phyloP scores from a whole-genome alignment of 2,888 invertebrate genomes.

The Brachynemurus nebulosus region DNA sequence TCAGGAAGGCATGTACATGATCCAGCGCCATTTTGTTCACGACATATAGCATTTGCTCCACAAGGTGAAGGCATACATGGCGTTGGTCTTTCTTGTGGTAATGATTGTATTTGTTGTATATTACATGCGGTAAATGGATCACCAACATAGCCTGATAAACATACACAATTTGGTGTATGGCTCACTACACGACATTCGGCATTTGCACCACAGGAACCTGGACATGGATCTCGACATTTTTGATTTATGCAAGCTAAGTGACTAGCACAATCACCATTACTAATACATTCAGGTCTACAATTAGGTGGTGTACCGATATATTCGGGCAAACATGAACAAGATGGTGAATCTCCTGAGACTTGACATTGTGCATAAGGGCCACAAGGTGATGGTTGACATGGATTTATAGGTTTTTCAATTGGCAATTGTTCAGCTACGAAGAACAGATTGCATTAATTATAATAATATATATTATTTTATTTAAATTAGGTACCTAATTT shows the following conservation, averaged over 20 bases:
- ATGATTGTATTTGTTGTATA: slow-evolving; percentile 24
- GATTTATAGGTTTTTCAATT: slow-evolving; percentile 36
- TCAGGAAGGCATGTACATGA: slow-evolving; percentile 44
- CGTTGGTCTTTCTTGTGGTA: slow-evolving; percentile 26
- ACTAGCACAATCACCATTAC: slow-evolving; percentile 57
- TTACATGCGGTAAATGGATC: slow-evolving; percentile 62
- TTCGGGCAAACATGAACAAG: slow-evolving; percentile 57
- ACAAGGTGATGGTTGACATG: slow-evolving; percentile 68
- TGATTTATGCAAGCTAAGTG: slow-evolving; percentile 59
- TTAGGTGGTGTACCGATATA: slow-evolving; percentile 58
- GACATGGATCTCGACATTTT: slow-evolving; percentile 64
- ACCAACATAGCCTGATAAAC: slow-evolving; percentile 52
- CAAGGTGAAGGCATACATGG: slow-evolving; percentile 51
- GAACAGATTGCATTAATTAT: neutral
- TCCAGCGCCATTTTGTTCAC: slow-evolving; percentile 34
- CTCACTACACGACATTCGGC: slow-evolving; percentile 62
- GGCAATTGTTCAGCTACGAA: slow-evolving; percentile 34
- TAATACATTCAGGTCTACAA: slow-evolving; percentile 67
- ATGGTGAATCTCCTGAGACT: slow-evolving; percentile 48
- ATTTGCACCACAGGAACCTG: slow-evolving; percentile 54
- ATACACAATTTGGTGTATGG: slow-evolving; percentile 59
- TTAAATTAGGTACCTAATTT: neutral
- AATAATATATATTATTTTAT: neutral
- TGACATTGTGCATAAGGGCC: slow-evolving; percentile 66
- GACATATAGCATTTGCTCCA: slow-evolving; percentile 51